These are phyloP conservation scores for Micrasema minimum DNA, from an alignment of 1,140 invertebrate species.

Conservation along the genomic window DNA sequence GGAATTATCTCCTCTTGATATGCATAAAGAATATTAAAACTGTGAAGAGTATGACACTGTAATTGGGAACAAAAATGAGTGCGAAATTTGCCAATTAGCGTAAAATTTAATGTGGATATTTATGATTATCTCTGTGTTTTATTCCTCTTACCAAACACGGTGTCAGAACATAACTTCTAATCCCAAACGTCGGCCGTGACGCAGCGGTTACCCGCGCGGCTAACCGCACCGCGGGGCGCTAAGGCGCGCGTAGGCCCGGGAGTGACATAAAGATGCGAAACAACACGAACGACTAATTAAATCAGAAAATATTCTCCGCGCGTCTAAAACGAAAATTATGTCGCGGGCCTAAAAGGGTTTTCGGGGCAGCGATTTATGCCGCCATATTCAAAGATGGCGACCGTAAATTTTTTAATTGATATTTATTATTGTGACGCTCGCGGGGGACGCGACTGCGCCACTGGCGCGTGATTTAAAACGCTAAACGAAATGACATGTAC, in stretches of 20 bases:
- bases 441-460: constrained; percentile 31
- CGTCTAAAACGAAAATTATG: constrained; percentile 54
- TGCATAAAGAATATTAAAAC: too few species aligned
- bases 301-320: constrained; percentile 53
- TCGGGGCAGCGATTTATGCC: constrained; percentile 49
- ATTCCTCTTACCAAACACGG: not conserved
- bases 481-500: constrained; percentile 40
- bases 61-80: too few species aligned
- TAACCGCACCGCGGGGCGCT: constrained; percentile 4
- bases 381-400: constrained; percentile 45
- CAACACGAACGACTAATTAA: constrained; percentile 51
- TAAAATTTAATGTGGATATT: not conserved
- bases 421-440: constrained; percentile 49
- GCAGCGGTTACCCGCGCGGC: constrained; percentile 5
- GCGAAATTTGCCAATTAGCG: too few species aligned
- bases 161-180: constrained; percentile 22
- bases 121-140: too few species aligned
- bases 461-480: constrained; percentile 38
- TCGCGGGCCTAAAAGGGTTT: constrained; percentile 53
- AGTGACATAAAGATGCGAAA: constrained; percentile 51
- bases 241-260: constrained; percentile 36
- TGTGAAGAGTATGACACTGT: too few species aligned
- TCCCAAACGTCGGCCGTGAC: constrained; percentile 3
- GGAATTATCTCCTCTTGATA: too few species aligned
- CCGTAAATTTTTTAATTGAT: constrained; percentile 47